Conservation (phyloP, 2,797 vertebrate species). For the Austrolebias charrua region DNA sequence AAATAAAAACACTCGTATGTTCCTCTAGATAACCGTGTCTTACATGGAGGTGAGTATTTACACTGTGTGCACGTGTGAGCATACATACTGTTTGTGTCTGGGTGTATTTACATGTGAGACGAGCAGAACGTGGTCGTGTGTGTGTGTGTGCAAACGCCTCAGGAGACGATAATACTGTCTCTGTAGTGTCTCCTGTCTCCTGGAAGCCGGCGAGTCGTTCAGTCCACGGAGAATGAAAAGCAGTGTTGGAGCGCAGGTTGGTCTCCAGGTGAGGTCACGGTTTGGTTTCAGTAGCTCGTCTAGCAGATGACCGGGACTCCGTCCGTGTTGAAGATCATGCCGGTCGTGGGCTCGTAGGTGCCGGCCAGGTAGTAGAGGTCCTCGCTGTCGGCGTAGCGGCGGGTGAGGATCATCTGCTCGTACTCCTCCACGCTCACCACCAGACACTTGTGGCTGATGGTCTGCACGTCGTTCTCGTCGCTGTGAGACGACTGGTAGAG, state of each 20-base stretch:
- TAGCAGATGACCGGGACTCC: conserved; percentile 97
- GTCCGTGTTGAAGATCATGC: conserved; percentile 99
- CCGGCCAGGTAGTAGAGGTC: conserved; percentile 99
- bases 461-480: conserved; percentile 98
- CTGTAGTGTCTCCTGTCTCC: conserved; percentile 51
- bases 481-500: conserved; percentile 98
- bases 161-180: conserved; percentile 57
- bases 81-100: conserved; percentile 31
- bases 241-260: conserved; percentile 38
- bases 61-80: conserved; percentile 51
- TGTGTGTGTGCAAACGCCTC: conserved; percentile 64
- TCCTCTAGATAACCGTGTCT: conserved; percentile 64
- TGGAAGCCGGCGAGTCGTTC: conserved; percentile 27
- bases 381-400: conserved; percentile 97
- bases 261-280: conserved; percentile 12
- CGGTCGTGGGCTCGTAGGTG: conserved; percentile 97
- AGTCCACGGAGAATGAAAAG: conserved; percentile 19
- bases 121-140: conserved; percentile 20
- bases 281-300: conserved; percentile 43
- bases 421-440: conserved; percentile 97
- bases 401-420: conserved; percentile 96
- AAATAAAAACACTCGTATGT: conserved; percentile 79
- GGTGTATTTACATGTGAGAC: conserved; percentile 59
- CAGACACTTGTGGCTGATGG: conserved; percentile 98
- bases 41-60: conserved; percentile 54